Base-by-base conservation (phyloP, 1,140 invertebrate species). In the Dinothrombium tinctorium region DNA sequence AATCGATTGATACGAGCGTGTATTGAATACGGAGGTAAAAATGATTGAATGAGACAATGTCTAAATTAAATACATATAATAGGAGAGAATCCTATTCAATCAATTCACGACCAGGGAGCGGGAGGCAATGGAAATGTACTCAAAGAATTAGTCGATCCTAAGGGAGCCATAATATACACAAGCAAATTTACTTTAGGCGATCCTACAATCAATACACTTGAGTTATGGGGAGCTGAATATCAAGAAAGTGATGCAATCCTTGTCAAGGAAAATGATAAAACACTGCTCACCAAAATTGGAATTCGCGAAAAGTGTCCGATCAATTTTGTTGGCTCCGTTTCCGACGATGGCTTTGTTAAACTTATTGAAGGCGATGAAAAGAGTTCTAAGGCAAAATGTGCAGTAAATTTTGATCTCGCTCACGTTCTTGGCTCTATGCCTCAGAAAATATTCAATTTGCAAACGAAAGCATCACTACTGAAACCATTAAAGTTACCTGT, bases 121-220 rank as follows among this genome's bases (percentile, higher is more conserved):
- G 89, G 90, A 25, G 90, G 90, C 41, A 96, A 98, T 63, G 90
- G 86, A 12, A 98, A 98, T 58, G 89, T 96, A 0, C 54, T 98
- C 11, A 96, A 96, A 56, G 90, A 98, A 61, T 59, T 98, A 3
- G 82, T 86, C 1, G 87, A 96, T 51, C 86, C 86, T 1, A 69
- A 71, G 7, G 90, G 90, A 24, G 90, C 87, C 0, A 66, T 87
- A 0, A 87, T 98, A 35, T 81, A 76, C 50, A 73, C 77, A 0
- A 72, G 76, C 41, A 69, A 71, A 51, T 90, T 96, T 56, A 73
- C 84, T 46, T 59, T 96, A 8, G 90, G 87, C 7, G 90, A 96
- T 64, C 78, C 82, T 0, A 94, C 83, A 7, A 76, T 96, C 11
- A 87, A 72, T 36, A 74, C 82, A 0, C 56, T 94, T 41, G 90